Base-by-base conservation (phyloP, 2,888 invertebrate species). In the Drosophila robusta region DNA sequence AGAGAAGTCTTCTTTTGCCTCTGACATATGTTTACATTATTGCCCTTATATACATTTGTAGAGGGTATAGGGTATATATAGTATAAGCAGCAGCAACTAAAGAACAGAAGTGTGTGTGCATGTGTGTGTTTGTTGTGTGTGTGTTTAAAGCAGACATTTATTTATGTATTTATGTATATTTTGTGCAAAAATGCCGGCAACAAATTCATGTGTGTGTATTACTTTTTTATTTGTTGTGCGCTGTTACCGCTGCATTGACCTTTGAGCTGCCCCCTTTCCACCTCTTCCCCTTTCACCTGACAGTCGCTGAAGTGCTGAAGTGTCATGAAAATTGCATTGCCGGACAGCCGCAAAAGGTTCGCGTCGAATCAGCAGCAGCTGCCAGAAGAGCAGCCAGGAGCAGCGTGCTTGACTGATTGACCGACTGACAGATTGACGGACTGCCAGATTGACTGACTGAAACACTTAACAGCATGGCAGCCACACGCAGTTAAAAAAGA, bases 161-260 rank as follows among this genome's bases (percentile, higher is more conserved):
- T 85, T 85, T 85, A 81, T 85, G 72, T 77, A 85, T 85, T 87
- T 82, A 84, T 81, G 84, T 78, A 81, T 87, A 81, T 84, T 87
- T 80, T 70, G 87, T 68, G 85, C 69, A 45, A 75, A 81, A 85
- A 72, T 68, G 61, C 42, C 58, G 60, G 60, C 76, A 66, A 66
- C 52, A 73, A 68, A 68, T 70, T 72, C 64, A 44, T 44, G 16
- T 46, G 38, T 55, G 45, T 22, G 22, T 22, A 3, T 22, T 22
- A 22, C 22, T 22, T 57, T 39, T 75, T 56, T 56, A 41, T 70
- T 57, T 60, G 36, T 22, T 57, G 26, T 49, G 39, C 36, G 12
- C 29, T 51, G 46, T 29, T 29, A 8, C 29, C 29, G 9, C 9
- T 45, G 49, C 52, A 54, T 70, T 70, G 71, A 62, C 66, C 71